Evolutionary conservation across 2,113 vertebrate genomes (phyloP), one percentile per base, ranked within the genome.

Genomic region (Ailurus styani): DNA sequence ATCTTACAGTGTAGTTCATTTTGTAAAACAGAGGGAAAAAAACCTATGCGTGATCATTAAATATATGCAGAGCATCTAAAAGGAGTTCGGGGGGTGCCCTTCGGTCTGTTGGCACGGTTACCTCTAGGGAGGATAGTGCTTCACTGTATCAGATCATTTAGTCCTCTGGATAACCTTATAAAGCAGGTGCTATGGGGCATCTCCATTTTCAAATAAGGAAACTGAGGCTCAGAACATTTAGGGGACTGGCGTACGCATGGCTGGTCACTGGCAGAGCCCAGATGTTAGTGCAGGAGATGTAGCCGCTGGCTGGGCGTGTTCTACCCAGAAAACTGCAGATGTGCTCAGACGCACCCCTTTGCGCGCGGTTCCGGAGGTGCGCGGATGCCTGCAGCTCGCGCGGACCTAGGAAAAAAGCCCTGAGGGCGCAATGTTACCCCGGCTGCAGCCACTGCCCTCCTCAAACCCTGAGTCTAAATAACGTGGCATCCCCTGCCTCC

Each of bases 341-440:
- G 52, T 68, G 25, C 47, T 20, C 20, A 1, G 29, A 8, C 2
- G 40, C 3, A 42, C 21, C 93, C 13, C 9, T 78, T 27, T 27
- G 47, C 34, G n/a, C 27, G 31, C 6, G 11, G 37, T 21, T 70
- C 34, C 50, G 11, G 7, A 40, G 70, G 31, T 15, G 18, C 10
- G 13, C 2, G 13, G 86, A 7, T 3, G 15, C 37, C 55, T 40
- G 11, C 20, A 21, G 60, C 40, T 79, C 9, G 25, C 18, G 0
- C 0, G 2, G 70, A 34, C 29, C 34, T 42, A 15, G 89, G 54
- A 29, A 42, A 47, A 40, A 72, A 52, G 17, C 11, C 37, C 10
- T 1, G 0, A 2, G 18, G 68, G 31, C 54, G 25, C 12, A 0
- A 50, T 7, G 34, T 68, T 5, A 68, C 5, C 3, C 29, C 34